phyloP scores from a whole-genome alignment of 2,797 vertebrate genomes.

The Typhlichthys subterraneus region DNA sequence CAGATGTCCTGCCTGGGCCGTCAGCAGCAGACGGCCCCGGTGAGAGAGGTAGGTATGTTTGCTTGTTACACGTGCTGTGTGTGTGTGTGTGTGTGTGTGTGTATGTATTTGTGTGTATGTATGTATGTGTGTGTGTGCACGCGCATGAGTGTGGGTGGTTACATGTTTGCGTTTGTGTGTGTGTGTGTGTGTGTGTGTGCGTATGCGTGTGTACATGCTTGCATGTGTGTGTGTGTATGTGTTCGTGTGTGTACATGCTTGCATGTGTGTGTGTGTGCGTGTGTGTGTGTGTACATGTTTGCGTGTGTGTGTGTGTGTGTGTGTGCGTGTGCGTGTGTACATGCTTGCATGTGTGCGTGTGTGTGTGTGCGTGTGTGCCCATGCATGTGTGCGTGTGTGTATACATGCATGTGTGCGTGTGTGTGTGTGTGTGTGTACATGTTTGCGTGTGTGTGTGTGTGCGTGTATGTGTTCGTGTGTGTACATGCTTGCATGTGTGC shows the following conservation, averaged over 20 bases:
- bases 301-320: background rate
- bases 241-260: background rate
- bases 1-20: no score
- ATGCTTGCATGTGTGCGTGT: background rate
- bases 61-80: no score
- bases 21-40: no score
- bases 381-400: background rate
- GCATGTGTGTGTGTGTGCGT: constrained; percentile 2
- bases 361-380: no score
- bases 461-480: constrained; percentile 2
- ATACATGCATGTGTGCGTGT: background rate
- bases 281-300: constrained; percentile 7
- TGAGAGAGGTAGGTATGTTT: no score
- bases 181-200: background rate
- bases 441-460: background rate
- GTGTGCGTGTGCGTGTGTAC: background rate
- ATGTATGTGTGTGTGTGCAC: background rate
- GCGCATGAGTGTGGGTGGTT: background rate
- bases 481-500: background rate
- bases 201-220: background rate
- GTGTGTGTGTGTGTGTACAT: constrained; percentile 1
- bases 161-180: background rate
- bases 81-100: no score
- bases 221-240: no score
- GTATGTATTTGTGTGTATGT: background rate